Percentiles rank a stretch among this genome's conserved stretches.
Conservation (phyloP, 2,888 invertebrate species). For the Cerastis rubricosa region DNA sequence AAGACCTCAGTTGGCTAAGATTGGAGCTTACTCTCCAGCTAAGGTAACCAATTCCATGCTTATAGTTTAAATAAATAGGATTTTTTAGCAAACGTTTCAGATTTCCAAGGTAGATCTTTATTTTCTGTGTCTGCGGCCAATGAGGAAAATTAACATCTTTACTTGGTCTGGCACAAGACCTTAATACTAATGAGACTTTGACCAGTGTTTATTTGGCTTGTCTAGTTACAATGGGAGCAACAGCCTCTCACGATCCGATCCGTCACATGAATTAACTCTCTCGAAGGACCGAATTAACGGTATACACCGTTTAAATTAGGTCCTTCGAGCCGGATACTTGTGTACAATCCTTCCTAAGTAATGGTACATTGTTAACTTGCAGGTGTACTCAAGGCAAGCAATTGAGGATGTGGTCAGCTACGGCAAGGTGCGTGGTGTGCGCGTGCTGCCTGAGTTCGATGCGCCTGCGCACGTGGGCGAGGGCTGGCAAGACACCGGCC, state of each 20-base stretch:
- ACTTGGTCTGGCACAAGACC: background rate
- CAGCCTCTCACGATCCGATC: background rate
- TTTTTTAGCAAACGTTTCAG: background rate
- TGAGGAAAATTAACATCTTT: conserved; percentile 7
- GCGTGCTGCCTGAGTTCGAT: conserved; percentile 97
- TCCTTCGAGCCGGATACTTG: conserved; percentile 16
- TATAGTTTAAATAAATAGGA: background rate
- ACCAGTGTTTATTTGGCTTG: background rate
- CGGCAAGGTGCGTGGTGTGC: conserved; percentile 94
- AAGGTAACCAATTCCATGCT: conserved; percentile 87
- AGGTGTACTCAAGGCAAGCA: conserved; percentile 90
- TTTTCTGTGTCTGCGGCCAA: background rate
- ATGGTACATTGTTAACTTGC: conserved; percentile 8
- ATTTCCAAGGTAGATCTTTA: background rate
- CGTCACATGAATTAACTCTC: no score
- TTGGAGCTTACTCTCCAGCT: conserved; percentile 95
- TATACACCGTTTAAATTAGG: background rate
- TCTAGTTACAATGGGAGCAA: background rate
- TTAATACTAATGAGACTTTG: background rate
- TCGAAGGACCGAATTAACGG: no score
- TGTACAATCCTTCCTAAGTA: background rate
- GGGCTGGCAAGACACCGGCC: conserved; percentile 94
- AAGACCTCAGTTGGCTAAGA: conserved; percentile 93
- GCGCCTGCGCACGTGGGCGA: conserved; percentile 97
- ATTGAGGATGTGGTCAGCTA: conserved; percentile 92